Evolutionary conservation across 1,140 invertebrate genomes (phyloP).

Genomic region (Ganaspis sp.): DNA sequence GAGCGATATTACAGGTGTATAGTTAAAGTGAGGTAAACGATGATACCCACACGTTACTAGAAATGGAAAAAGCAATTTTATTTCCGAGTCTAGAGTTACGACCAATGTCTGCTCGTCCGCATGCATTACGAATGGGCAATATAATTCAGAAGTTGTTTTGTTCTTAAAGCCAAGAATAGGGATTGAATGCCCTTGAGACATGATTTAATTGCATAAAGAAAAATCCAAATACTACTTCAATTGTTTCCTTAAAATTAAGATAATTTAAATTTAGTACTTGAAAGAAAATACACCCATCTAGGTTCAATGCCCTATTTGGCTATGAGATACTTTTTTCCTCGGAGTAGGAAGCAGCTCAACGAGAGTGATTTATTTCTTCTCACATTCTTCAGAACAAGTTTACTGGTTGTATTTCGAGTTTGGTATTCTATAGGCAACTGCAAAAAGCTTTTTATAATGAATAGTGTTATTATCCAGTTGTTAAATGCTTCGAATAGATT

Average conservation of each 20-base stretch:
- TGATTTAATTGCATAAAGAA: not conserved
- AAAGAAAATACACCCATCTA: not conserved
- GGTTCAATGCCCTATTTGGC: not conserved
- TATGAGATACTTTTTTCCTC: not conserved
- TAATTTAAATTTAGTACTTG: not conserved
- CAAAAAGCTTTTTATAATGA: not conserved
- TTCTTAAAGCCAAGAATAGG: not conserved
- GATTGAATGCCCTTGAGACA: not conserved
- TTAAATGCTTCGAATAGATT: not conserved
- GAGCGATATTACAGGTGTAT: not conserved
- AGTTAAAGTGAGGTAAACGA: slow-evolving; percentile 13
- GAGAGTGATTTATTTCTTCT: slow-evolving; percentile 7
- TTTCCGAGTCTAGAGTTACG: slow-evolving; percentile 14
- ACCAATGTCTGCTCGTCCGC: not conserved
- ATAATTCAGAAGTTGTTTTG: not conserved
- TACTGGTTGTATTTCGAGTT: not conserved
- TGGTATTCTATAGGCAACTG: not conserved
- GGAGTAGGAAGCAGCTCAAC: not conserved
- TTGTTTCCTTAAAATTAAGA: not conserved
- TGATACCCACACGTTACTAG: not conserved
- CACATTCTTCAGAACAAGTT: slow-evolving; percentile 4
- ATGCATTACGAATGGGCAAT: not conserved
- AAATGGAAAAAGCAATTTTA: slow-evolving; percentile 10
- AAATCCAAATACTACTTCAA: not conserved
- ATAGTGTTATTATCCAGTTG: not conserved